Evolutionary conservation across 2,113 vertebrate genomes (phyloP), one percentile per base, ranked within the genome.

Genomic region (Scalopus aquaticus): DNA sequence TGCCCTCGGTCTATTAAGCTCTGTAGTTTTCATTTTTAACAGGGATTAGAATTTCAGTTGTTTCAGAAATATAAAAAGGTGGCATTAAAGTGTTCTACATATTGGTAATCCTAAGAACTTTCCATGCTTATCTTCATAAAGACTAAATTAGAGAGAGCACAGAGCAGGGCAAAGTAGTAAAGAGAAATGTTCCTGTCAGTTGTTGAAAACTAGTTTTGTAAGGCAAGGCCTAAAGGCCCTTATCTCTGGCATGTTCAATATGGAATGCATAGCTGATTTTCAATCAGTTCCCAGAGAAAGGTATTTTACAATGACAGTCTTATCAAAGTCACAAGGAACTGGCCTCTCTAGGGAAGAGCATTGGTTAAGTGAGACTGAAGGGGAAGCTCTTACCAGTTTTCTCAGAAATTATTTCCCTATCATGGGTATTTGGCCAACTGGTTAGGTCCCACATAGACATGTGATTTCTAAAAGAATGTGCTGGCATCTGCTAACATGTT

Each of bases 11-110:
- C 32, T n/a, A n/a, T n/a, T 62, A 77, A 82, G 9, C 26, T 35
- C 73, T 77, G n/a, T 8, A 35, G 9, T 96, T 91, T 74, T 79
- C 6, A 28, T 58, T 72, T 93, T 88, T 20, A 82, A 88, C 2
- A 88, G 49, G 44, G 42, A 67, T 58, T 62, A 85, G 44, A 87
- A 79, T 79, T 92, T 94, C 78, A 81, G 11, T 62, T 81, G 82
- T 81, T 92, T 35, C 46, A 86, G 64, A 86, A 94, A 65, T 84
- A 83, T 17, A 58, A 95, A 81, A 69, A 92, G 77, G 64, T 35
- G 35, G 35, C 70, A 81, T 77, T 56, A 69, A 80, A 79, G 54
- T 85, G 32, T 49, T 4, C 32, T 64, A 1, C 8, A 26, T 9
- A 10, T 13, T 92, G 51, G 58, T 56, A 58, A 15, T 11, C 54